Evolutionary conservation across 2,797 vertebrate species (phyloP).

Genomic region (Coregonus suidteri): DNA sequence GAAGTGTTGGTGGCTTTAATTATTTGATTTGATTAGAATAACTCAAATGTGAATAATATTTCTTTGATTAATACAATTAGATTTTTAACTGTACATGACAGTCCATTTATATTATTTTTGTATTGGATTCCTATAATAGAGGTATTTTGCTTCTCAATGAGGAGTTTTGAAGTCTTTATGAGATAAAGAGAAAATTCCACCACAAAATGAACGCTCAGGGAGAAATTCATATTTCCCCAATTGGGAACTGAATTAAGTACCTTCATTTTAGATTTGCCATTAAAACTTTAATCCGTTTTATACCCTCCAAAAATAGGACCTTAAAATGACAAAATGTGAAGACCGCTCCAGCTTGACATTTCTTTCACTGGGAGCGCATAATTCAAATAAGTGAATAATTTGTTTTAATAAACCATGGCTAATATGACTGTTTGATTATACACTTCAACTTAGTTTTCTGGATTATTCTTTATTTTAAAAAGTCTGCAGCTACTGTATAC

Average conservation of each 20-base stretch:
- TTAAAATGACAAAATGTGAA: slow-evolving; percentile 72
- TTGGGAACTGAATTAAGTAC: slow-evolving; percentile 53
- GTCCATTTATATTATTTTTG: background rate
- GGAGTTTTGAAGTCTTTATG: slow-evolving; percentile 10
- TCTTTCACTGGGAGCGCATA: slow-evolving; percentile 64
- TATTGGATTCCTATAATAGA: background rate
- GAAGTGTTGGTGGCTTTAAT: background rate
- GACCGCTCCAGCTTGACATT: slow-evolving; percentile 70
- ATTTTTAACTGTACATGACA: background rate
- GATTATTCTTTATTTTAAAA: slow-evolving; percentile 57
- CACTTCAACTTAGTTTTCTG: slow-evolving; percentile 53
- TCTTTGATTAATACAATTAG: background rate
- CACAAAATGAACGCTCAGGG: slow-evolving; percentile 23
- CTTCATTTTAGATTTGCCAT: slow-evolving; percentile 66
- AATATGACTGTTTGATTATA: slow-evolving; percentile 67
- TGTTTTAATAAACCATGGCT: slow-evolving; percentile 73
- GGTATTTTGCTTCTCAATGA: background rate
- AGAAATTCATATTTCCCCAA: slow-evolving; percentile 40
- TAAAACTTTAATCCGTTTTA: slow-evolving; percentile 69
- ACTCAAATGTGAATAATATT: background rate
- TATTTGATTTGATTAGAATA: background rate
- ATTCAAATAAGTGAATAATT: slow-evolving; percentile 71
- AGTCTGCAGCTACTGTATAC: slow-evolving; percentile 23
- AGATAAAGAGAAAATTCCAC: slow-evolving; percentile 32
- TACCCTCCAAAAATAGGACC: slow-evolving; percentile 72